A percentile compares a stretch with the other conserved stretches of the same genome.
These are phyloP conservation scores for Psittacara wagleri DNA, from an alignment of 2,113 vertebrate species.

Conservation along the genomic window DNA sequence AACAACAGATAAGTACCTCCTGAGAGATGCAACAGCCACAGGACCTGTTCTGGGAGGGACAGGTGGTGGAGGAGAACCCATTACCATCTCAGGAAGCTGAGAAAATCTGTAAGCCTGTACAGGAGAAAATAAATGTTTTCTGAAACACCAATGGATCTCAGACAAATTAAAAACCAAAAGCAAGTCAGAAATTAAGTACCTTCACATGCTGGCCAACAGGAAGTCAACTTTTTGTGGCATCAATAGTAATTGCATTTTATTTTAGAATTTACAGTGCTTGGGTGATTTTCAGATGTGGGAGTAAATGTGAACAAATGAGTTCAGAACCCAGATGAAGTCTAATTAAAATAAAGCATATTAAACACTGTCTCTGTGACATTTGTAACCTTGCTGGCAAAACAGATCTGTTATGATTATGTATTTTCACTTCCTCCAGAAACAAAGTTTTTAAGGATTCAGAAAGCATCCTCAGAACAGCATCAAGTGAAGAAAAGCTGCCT, in stretches of 20 bases:
- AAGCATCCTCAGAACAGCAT: not conserved
- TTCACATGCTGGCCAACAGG: not conserved
- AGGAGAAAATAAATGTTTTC: not conserved
- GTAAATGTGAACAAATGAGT: not conserved
- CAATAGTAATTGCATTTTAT: not conserved
- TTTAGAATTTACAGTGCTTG: not conserved
- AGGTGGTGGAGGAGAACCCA: constrained; percentile 91
- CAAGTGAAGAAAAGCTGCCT: not conserved
- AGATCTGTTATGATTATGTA: not conserved
- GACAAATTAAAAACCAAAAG: not conserved
- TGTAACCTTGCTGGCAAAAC: not conserved
- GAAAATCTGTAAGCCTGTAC: constrained; percentile 94
- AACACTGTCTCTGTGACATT: not conserved
- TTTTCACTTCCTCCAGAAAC: not conserved
- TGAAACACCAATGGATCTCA: not conserved
- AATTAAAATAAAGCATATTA: not conserved
- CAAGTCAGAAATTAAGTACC: not conserved
- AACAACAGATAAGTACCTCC: constrained; percentile 46
- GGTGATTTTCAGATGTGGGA: not conserved
- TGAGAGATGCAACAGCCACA: constrained; percentile 78
- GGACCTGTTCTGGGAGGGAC: constrained; percentile 93
- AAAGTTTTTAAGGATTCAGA: not conserved
- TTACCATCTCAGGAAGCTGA: constrained; percentile 96
- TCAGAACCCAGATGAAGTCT: not conserved
- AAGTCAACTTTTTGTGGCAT: not conserved